A percentile compares a stretch with the other conserved stretches of the same genome.
These are phyloP conservation scores for Furnarius figulus DNA, from an alignment of 2,113 vertebrate genomes.

Conservation along the genomic window DNA sequence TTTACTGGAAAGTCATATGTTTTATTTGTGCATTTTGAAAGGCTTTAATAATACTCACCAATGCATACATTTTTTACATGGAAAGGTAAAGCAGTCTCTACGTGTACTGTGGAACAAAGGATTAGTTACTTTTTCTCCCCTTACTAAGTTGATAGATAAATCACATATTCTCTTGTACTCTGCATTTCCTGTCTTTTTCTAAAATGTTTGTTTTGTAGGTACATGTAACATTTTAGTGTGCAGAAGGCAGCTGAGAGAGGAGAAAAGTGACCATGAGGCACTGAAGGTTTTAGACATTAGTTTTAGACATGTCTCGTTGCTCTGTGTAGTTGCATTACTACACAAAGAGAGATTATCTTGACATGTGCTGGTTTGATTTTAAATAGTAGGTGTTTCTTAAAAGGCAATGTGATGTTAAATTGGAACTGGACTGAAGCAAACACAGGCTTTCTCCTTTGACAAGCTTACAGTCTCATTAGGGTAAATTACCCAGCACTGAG, in stretches of 20 bases:
- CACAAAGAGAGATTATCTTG: neutral
- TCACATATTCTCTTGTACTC: neutral
- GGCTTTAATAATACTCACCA: neutral
- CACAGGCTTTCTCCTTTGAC: slow-evolving; percentile 9
- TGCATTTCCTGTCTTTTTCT: neutral
- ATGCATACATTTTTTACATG: neutral
- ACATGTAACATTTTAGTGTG: neutral
- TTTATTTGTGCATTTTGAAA: neutral
- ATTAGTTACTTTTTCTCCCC: neutral
- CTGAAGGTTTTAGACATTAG: neutral
- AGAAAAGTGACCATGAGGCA: neutral
- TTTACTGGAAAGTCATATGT: neutral
- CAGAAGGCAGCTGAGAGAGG: neutral
- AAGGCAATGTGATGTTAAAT: neutral
- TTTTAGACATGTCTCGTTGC: neutral
- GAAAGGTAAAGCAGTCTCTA: neutral
- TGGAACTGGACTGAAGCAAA: neutral
- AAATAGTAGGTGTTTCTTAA: neutral
- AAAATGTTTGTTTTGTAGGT: neutral
- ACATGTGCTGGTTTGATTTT: neutral
- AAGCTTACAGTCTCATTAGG: slow-evolving; percentile 29
- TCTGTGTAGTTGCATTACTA: neutral
- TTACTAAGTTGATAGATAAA: neutral
- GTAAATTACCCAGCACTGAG: slow-evolving; percentile 19
- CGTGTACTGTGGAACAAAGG: neutral